These are phyloP conservation scores for Passerina amoena DNA, from an alignment of 2,113 vertebrate genomes.

Conservation along the genomic window DNA sequence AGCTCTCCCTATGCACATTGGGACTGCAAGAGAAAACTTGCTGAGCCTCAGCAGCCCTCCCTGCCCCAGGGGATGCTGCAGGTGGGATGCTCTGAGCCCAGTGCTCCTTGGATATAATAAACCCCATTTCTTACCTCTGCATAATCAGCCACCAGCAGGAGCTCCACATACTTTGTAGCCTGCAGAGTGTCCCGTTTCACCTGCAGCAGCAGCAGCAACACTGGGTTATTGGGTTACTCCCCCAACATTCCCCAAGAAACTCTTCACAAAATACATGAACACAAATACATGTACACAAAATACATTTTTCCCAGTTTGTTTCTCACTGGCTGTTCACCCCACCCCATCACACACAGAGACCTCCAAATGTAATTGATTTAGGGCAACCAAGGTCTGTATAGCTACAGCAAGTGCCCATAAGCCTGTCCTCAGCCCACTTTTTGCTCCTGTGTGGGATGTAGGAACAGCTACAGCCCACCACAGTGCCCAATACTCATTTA, in stretches of 20 bases:
- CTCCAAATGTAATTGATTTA: background rate
- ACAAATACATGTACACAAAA: no score
- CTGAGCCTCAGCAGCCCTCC: background rate
- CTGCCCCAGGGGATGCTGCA: background rate
- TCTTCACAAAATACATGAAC: accelerated
- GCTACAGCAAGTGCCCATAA: background rate
- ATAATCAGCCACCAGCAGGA: conserved; percentile 92
- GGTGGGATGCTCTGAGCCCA: background rate
- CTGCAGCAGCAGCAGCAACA: conserved; percentile 67
- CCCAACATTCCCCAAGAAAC: background rate
- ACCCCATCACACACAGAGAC: background rate
- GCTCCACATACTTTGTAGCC: conserved; percentile 90
- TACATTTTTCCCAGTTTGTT: background rate
- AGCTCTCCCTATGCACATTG: background rate
- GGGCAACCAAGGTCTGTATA: background rate
- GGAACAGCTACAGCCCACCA: background rate
- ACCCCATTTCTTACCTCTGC: conserved; percentile 84
- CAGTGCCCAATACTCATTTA: background rate
- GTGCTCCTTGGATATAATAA: background rate
- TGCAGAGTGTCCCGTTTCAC: conserved; percentile 83
- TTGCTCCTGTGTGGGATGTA: accelerated
- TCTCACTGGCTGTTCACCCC: background rate
- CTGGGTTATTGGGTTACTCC: background rate
- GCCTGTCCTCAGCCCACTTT: background rate
- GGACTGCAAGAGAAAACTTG: background rate